Evolutionary conservation across 2,113 vertebrate genomes (phyloP).

Genomic region (Colistium nudipinnis): DNA sequence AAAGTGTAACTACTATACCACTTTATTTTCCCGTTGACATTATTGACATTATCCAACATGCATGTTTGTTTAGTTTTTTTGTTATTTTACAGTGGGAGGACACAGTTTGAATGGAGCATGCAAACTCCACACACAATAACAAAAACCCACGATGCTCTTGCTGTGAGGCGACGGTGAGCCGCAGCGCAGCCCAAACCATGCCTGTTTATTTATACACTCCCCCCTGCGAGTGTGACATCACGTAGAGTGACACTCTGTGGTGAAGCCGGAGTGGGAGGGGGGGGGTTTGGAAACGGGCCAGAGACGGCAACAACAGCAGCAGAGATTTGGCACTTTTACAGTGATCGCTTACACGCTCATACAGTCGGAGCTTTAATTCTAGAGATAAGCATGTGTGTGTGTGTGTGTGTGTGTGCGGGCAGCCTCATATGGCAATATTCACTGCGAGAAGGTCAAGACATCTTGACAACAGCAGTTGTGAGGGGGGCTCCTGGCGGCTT

Average conservation of each 20-base stretch:
- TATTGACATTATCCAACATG: constrained; percentile 20
- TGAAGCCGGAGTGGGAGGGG: constrained; percentile 8
- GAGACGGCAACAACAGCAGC: constrained; percentile 1
- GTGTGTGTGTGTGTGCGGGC: constrained; percentile 15
- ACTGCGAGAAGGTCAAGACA: constrained; percentile 14
- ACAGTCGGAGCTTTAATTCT: constrained; percentile 36
- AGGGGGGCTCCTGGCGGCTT: constrained; percentile 18
- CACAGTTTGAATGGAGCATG: constrained; percentile 32
- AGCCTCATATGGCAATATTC: not conserved
- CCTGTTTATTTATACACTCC: constrained; percentile 61
- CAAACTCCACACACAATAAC: constrained; percentile 7
- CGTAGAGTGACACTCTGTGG: constrained; percentile 33
- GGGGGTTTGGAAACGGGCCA: constrained; percentile 35
- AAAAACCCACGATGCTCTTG: constrained; percentile 23
- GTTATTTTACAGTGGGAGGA: no score
- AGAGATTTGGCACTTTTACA: constrained; percentile 35
- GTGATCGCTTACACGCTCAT: constrained; percentile 38
- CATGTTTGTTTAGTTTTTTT: not conserved
- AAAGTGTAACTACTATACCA: constrained; percentile 16
- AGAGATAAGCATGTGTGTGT: constrained; percentile 3
- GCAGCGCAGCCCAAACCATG: constrained; percentile 17
- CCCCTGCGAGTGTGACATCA: constrained; percentile 56
- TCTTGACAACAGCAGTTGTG: constrained; percentile 8
- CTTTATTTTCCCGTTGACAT: no score
- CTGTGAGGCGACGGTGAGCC: constrained; percentile 33